Evolutionary conservation across 2,797 vertebrate genomes (phyloP), one percentile per base, ranked within the genome.

Genomic region (Danio choprae): DNA sequence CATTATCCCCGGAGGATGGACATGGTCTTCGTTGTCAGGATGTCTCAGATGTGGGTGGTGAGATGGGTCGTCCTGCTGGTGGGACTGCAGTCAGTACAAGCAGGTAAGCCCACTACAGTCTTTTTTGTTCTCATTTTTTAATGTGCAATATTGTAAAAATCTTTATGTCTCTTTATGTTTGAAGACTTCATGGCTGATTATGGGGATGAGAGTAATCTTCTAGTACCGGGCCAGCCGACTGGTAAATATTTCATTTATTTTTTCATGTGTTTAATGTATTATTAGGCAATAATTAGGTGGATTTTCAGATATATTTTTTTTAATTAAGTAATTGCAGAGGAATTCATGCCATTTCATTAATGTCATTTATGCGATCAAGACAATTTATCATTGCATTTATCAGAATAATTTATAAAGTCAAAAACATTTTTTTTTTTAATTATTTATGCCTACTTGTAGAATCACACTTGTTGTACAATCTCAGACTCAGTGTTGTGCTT

Each of bases 61-160:
- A 63, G 1, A 64, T 72, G 48, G 20, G 58, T 60, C 4, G 0
- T 55, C 4, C 40, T 79, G 8, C 36, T 64, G 2, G 1, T 38
- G 7, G 48, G 36, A 40, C 48, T 79, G 40, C 46, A n/a, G 1
- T n/a, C 50, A 5, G 4, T 70, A 29, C 48, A 71, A 46, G 59
- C 77, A 72, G 68, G 77, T 79, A 36, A 63, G 77, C 6, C 56
- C 55, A 55, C 4, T n/a, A 1, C 40, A 41, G 38, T 41, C 1
- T 41, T 1, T 10, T 59, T 6, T 22, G 0, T 44, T 43, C 5
- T 44, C 40, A 20, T 43, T 64, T 64, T 7, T 20, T 40, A 22
- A 22, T 56, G 10, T 10, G 20, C 18, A 20, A 20, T 64, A 12
- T 6, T n/a, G 38, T 10, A 41, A 7, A 6, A 6, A 29, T 58